Conservation (phyloP, 1,140 invertebrate genomes). For the Charaxes varanes region DNA sequence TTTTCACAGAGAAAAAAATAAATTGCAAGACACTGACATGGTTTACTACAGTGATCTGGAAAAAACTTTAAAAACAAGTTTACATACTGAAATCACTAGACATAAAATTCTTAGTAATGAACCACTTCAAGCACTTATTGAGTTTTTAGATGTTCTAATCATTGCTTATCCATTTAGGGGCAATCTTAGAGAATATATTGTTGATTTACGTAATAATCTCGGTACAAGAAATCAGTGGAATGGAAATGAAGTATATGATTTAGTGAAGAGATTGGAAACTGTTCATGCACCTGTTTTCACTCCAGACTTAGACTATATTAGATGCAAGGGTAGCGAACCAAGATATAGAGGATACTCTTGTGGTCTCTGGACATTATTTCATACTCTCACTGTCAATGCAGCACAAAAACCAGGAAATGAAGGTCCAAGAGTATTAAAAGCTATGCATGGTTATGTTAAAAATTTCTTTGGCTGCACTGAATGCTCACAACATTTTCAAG, state of each 20-base stretch:
- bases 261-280: constrained; percentile 73
- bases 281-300: constrained; percentile 74
- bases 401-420: constrained; percentile 63
- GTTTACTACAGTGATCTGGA: constrained; percentile 92
- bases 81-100: constrained; percentile 87
- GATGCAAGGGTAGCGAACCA: constrained; percentile 86
- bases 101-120: constrained; percentile 81
- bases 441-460: constrained; percentile 92
- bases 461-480: constrained; percentile 96
- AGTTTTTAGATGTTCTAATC: constrained; percentile 81
- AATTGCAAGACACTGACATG: constrained; percentile 34
- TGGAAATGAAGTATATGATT: constrained; percentile 75
- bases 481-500: constrained; percentile 91
- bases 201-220: constrained; percentile 71
- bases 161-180: constrained; percentile 83
- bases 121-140: constrained; percentile 80
- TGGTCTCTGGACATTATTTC: constrained; percentile 96
- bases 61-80: constrained; percentile 84
- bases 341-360: constrained; percentile 93
- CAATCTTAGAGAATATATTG: constrained; percentile 79
- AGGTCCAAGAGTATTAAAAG: constrained; percentile 80
- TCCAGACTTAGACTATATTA: constrained; percentile 81
- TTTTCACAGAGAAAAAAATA: constrained; percentile 49
- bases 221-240: constrained; percentile 64
- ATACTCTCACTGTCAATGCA: constrained; percentile 91